Evolutionary conservation across 1,140 invertebrate genomes (phyloP).

Genomic region (Marisa cornuarietis): DNA sequence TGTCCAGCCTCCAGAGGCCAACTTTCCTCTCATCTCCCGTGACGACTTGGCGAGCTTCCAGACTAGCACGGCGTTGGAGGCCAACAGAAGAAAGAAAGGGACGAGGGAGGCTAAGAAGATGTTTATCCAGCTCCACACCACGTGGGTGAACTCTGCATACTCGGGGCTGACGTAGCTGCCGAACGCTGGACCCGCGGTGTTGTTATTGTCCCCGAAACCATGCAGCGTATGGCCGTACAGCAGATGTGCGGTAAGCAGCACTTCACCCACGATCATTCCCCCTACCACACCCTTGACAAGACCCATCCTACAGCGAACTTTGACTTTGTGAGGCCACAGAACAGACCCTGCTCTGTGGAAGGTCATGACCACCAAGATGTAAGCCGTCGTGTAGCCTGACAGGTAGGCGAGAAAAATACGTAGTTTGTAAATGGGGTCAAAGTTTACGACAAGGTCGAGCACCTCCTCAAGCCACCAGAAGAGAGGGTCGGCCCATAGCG

Average conservation of each 20-base stretch:
- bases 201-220: no score
- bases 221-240: conserved; percentile 1
- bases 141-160: not conserved
- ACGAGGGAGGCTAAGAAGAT: not conserved
- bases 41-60: not conserved
- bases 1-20: not conserved
- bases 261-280: not conserved
- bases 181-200: no score
- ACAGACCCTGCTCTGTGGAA: not conserved
- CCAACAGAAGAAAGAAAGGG: not conserved
- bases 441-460: not conserved
- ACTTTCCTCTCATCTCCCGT: not conserved
- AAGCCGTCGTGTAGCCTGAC: not conserved
- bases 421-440: not conserved
- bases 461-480: no score
- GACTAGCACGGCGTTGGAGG: not conserved
- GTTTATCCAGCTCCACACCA: not conserved
- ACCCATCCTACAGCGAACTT: not conserved
- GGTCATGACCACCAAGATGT: conserved; percentile 5
- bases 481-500: not conserved
- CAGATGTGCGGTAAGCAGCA: not conserved
- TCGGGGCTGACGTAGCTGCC: not conserved
- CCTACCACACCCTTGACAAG: not conserved
- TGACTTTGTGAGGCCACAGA: conserved; percentile 5
- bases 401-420: not conserved